Conservation (phyloP, 1,140 invertebrate species). For the Magallana angulata region DNA sequence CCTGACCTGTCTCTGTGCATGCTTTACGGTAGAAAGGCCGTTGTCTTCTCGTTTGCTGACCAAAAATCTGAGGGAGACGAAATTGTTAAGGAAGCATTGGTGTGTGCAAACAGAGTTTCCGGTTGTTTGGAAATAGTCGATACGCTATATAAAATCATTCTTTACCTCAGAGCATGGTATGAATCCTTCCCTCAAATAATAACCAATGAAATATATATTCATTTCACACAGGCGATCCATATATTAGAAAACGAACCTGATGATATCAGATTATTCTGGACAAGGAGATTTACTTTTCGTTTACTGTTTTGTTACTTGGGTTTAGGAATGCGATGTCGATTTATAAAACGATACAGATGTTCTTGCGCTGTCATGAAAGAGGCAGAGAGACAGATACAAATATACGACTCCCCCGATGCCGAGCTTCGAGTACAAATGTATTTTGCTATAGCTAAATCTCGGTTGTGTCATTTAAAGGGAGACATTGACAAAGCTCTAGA, state of each 20-base stretch:
- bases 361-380: not conserved
- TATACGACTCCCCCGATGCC: not conserved
- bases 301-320: constrained; percentile 9
- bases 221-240: not conserved
- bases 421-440: not conserved
- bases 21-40: not conserved
- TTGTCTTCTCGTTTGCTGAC: not conserved
- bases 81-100: not conserved
- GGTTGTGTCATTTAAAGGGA: not conserved
- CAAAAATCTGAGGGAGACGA: not conserved
- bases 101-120: not conserved
- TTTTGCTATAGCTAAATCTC: constrained; percentile 19
- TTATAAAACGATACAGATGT: not conserved
- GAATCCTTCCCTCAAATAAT: not conserved
- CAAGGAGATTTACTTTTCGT: not conserved
- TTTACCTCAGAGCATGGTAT: not conserved
- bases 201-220: not conserved
- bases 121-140: not conserved
- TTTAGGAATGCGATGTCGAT: constrained; percentile 7
- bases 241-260: not conserved
- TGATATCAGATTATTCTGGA: not conserved
- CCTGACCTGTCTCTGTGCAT: not conserved
- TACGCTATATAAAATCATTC: not conserved
- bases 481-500: not conserved
- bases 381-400: not conserved